Evolutionary conservation across 2,888 invertebrate species (phyloP).

Genomic region (Lacanobia wlatinum): DNA sequence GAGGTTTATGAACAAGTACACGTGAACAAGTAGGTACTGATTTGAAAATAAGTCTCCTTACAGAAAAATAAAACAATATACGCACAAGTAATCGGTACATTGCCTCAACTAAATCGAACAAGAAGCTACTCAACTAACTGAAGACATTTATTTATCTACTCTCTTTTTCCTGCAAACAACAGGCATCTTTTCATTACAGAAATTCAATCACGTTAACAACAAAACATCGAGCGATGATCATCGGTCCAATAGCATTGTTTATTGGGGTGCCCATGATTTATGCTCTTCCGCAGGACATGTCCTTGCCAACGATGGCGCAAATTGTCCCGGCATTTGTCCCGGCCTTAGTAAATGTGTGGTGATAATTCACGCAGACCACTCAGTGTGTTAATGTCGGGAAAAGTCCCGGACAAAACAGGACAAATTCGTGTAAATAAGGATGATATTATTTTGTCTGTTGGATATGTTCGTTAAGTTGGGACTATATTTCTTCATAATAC

Average conservation of each 20-base stretch:
- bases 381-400: slow-evolving; percentile 70
- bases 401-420: slow-evolving; percentile 65
- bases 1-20: no score
- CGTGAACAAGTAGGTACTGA: background rate
- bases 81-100: slow-evolving; percentile 18
- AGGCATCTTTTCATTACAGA: slow-evolving; percentile 50
- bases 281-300: slow-evolving; percentile 74
- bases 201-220: slow-evolving; percentile 65
- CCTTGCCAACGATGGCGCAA: slow-evolving; percentile 75
- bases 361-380: slow-evolving; percentile 77
- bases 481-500: slow-evolving; percentile 41
- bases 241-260: slow-evolving; percentile 74
- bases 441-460: slow-evolving; percentile 48
- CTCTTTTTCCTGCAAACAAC: slow-evolving; percentile 28
- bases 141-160: slow-evolving; percentile 37
- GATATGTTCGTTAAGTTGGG: slow-evolving; percentile 37
- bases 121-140: background rate
- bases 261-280: slow-evolving; percentile 82
- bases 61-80: background rate
- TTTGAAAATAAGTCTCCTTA: background rate
- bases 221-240: slow-evolving; percentile 62
- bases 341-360: slow-evolving; percentile 76
- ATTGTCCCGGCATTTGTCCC: slow-evolving; percentile 81
- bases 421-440: slow-evolving; percentile 64
- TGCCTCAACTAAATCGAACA: background rate